These are phyloP conservation scores for Helicoverpa assulta DNA, from an alignment of 2,888 invertebrate species.

Conservation along the genomic window DNA sequence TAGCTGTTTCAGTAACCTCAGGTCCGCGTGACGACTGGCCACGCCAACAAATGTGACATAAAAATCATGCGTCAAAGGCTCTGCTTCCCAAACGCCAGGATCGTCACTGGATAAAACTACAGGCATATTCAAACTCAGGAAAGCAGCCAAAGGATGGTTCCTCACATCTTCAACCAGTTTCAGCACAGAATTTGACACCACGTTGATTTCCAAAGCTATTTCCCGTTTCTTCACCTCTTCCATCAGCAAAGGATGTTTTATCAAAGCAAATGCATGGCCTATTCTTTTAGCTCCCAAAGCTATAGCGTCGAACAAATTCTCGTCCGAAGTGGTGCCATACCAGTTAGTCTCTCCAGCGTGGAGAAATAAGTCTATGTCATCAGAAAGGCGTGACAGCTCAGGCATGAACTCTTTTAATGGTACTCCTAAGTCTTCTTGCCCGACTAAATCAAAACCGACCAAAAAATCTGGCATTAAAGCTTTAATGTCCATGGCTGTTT, in stretches of 20 bases:
- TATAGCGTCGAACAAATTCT: slow-evolving; percentile 94
- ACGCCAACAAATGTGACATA: slow-evolving; percentile 95
- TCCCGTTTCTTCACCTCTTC: slow-evolving; percentile 89
- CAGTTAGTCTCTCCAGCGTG: slow-evolving; percentile 96
- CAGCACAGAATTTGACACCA: slow-evolving; percentile 94
- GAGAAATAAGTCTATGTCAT: slow-evolving; percentile 92
- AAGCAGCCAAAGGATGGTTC: slow-evolving; percentile 93
- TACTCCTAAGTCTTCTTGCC: slow-evolving; percentile 93
- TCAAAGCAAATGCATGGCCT: slow-evolving; percentile 94
- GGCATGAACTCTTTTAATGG: slow-evolving; percentile 91
- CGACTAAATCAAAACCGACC: slow-evolving; percentile 95
- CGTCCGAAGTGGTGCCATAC: slow-evolving; percentile 92
- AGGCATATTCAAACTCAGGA: slow-evolving; percentile 92
- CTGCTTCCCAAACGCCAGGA: slow-evolving; percentile 94
- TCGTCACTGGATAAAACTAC: slow-evolving; percentile 94
- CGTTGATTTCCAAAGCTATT: slow-evolving; percentile 94
- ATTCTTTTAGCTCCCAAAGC: slow-evolving; percentile 93
- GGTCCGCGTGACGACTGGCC: slow-evolving; percentile 92
- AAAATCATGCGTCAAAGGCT: slow-evolving; percentile 92
- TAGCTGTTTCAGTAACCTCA: slow-evolving; percentile 93
- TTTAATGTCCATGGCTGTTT: slow-evolving; percentile 83
- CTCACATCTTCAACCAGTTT: slow-evolving; percentile 93
- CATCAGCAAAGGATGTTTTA: slow-evolving; percentile 93
- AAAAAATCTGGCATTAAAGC: slow-evolving; percentile 91
- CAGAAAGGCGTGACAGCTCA: slow-evolving; percentile 84